Conservation (phyloP, 2,797 vertebrate genomes). For the Philypnodon macrostomus region DNA sequence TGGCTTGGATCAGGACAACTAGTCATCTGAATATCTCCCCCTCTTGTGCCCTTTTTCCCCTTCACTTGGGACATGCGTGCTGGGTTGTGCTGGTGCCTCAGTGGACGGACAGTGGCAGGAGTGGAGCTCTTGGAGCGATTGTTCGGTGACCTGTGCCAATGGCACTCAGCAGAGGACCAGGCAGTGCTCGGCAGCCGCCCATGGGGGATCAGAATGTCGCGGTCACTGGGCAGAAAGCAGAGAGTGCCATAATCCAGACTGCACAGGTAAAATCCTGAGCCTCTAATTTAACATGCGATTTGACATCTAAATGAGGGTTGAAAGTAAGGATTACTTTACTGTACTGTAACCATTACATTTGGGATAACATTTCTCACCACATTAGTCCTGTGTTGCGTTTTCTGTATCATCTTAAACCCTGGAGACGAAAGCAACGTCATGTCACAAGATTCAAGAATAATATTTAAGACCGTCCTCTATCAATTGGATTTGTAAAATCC, state of each 20-base stretch:
- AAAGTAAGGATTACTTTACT: neutral
- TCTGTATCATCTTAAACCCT: constrained; percentile 14
- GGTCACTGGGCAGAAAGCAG: constrained; percentile 98
- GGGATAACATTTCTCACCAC: neutral
- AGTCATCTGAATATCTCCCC: constrained; percentile 67
- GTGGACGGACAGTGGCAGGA: constrained; percentile 99
- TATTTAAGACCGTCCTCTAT: constrained; percentile 54
- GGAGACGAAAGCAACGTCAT: constrained; percentile 28
- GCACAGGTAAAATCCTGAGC: constrained; percentile 86
- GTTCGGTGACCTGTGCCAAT: constrained; percentile 97
- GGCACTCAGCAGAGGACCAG: constrained; percentile 96
- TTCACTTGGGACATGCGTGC: constrained; percentile 63
- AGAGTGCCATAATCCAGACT: constrained; percentile 96
- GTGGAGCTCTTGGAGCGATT: constrained; percentile 97
- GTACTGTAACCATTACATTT: constrained; percentile 9
- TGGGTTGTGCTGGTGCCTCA: constrained; percentile 73
- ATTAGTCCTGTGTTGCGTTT: constrained; percentile 7
- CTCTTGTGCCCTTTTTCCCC: constrained; percentile 62
- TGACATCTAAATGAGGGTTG: constrained; percentile 55
- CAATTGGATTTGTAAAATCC: constrained; percentile 72
- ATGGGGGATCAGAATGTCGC: constrained; percentile 95
- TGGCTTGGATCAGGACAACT: constrained; percentile 53
- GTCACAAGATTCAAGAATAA: constrained; percentile 46
- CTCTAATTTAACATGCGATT: constrained; percentile 60
- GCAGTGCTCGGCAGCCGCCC: constrained; percentile 92